Evolutionary conservation across 1,140 invertebrate genomes (phyloP), one percentile per base, ranked within the genome.

Genomic region (Pseudomyrmex sp.): DNA sequence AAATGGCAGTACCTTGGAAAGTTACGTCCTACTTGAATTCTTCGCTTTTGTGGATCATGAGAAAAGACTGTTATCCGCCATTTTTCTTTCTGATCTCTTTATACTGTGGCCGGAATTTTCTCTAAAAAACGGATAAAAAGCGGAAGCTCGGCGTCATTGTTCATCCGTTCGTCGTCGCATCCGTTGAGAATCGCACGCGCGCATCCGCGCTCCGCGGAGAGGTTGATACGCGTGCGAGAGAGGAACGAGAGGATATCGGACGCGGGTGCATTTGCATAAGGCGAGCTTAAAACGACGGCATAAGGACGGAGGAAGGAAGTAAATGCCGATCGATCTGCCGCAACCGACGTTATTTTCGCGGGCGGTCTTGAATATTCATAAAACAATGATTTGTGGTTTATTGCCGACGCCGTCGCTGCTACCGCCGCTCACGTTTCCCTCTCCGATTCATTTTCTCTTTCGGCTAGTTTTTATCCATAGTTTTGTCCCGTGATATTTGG

Each of bases 351-450:
- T 90, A 89, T 90, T 90, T 90, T 90, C 82, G 84, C 82, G 61
- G 80, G 56, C 48, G n/a, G 58, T 65, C 26, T 56, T 90, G 89
- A 90, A 90, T 90, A 90, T 91, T 91, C 90, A 89, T 90, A 91
- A 90, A 91, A 90, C 87, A 82, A 91, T 90, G 89, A 91, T 90
- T 90, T 90, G 88, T 91, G 85, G 77, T 89, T 90, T 89, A 90
- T 90, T 72, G 85, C 85, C 82, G 87, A 50, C 66, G 66, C 52
- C 65, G 50, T 0, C 63, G 74, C 13, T 50, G n/a, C n/a, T 13
- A 62, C 46, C 48, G 46, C 62, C 70, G 76, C 63, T 85, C 69
- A 69, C 74, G 65, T 86, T 89, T 76, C 52, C 68, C 61, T 58
- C 61, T 85, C 61, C 70, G 85, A 87, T 90, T 88, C 88, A 82